Percentiles rank a stretch among this genome's conserved stretches.
phyloP scores from a whole-genome alignment of 2,797 vertebrate genomes.

The Cossypha heuglini region DNA sequence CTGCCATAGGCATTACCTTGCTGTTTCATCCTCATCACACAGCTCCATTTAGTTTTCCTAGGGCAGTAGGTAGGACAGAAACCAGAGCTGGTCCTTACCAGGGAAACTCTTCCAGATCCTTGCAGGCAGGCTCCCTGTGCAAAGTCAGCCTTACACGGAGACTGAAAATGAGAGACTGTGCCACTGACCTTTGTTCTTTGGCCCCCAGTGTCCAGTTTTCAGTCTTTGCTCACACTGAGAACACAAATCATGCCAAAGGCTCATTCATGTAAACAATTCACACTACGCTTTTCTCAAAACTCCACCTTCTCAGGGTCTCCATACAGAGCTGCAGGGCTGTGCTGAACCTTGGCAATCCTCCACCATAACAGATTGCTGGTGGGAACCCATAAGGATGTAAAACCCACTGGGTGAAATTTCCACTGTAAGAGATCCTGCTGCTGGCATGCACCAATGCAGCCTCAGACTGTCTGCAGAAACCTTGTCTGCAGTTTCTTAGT shows the following conservation, averaged over 20 bases:
- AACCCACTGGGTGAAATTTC: not conserved
- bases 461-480: not conserved
- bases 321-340: not conserved
- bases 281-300: not conserved
- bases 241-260: not conserved
- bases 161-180: not conserved
- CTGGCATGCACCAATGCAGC: not conserved
- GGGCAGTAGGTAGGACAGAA: not conserved
- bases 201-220: not conserved
- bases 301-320: not conserved
- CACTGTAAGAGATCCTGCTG: not conserved
- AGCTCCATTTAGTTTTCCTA: conserved; percentile 17
- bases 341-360: not conserved
- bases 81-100: not conserved
- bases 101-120: not conserved
- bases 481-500: not conserved
- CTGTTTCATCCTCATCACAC: conserved; percentile 6
- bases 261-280: not conserved
- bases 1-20: not conserved
- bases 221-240: not conserved
- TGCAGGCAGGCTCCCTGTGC: not conserved
- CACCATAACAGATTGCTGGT: not conserved
- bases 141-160: not conserved
- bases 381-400: not conserved
- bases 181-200: not conserved